Base-by-base conservation (phyloP, 2,888 invertebrate genomes). In the Calameuta idolon region DNA sequence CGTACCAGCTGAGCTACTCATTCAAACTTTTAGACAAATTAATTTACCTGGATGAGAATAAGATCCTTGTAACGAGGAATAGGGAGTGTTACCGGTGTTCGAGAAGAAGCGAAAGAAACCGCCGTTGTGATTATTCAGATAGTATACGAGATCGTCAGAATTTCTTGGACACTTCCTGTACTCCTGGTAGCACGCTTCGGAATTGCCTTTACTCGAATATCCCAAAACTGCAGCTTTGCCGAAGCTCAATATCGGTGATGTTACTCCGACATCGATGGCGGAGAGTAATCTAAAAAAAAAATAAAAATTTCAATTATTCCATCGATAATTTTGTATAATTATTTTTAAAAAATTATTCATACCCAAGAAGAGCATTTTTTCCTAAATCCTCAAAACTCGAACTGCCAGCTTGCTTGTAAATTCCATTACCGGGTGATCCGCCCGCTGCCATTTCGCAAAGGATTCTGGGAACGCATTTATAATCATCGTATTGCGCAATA, bases 111-210 rank as follows among this genome's bases (percentile, higher is more conserved):
- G 93, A 89, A 97, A 97, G 91, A 97, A 96, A 1, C 97, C 97
- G 69, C 97, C 97, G 78, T 96, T 96, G 88, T 97, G 95, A 90
- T 96, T 97, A 92, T 97, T 97, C 76, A 97, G 92, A 89, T 97
- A 97, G 89, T 95, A 93, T 69, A 97, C 93, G 12, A 97, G 93
- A 83, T 94, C 94, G 83, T 95, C 95, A 40, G 96, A 93, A 88
- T 96, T 95, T 75, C 93, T 93, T 0, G 97, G 97, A 87, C 97
- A 97, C 76, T 93, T 93, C 0, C 95, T 94, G 87, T 96, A 97
- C 12, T 95, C 95, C 79, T 93, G 92, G 73, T 93, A 92, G 85
- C 96, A 96, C 31, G 92, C 91, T 0, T 92, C 91, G 0, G 94
- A 90, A 84, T 94, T 94, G 11, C 94, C 94, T 81, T 93, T 93